These are phyloP conservation scores for Drosophila simulans DNA, from an alignment of 1,140 invertebrate genomes.

Conservation along the genomic window DNA sequence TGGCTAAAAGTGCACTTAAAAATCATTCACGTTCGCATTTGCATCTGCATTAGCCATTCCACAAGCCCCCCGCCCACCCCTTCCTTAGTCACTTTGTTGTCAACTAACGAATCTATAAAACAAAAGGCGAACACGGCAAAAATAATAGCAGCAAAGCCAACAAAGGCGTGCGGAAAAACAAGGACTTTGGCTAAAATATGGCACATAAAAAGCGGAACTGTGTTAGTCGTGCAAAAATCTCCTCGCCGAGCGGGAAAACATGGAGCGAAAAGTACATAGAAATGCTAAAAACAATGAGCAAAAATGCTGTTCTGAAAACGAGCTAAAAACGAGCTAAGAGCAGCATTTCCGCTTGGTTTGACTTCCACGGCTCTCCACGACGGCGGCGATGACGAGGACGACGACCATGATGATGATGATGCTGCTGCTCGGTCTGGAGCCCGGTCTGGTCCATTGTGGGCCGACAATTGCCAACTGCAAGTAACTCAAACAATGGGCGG, in stretches of 20 bases:
- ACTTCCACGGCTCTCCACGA: constrained; percentile 57
- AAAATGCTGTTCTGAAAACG: constrained; percentile 54
- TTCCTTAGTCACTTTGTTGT: constrained; percentile 54
- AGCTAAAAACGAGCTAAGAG: constrained; percentile 81
- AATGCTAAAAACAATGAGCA: constrained; percentile 45
- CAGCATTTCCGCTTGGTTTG: constrained; percentile 79
- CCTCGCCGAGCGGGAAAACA: constrained; percentile 25
- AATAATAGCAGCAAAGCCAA: constrained; percentile 38
- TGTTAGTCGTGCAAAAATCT: constrained; percentile 72
- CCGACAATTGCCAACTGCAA: constrained; percentile 60
- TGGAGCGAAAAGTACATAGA: constrained; percentile 37
- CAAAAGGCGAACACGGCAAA: constrained; percentile 35
- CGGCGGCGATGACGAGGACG: constrained; percentile 6
- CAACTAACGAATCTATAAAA: constrained; percentile 72
- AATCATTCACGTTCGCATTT: constrained; percentile 70
- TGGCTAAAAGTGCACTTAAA: constrained; percentile 72
- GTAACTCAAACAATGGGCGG: constrained; percentile 70
- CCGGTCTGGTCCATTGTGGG: constrained; percentile 52
- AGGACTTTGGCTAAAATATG: constrained; percentile 53
- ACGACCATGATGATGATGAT: constrained; percentile 16
- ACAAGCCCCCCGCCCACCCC: neutral
- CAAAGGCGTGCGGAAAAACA: constrained; percentile 29
- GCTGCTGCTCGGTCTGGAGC: constrained; percentile 29
- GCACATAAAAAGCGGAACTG: constrained; percentile 66
- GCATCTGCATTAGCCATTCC: constrained; percentile 44